Conservation (phyloP, 2,888 invertebrate species). For the Lithophane semibrunnea region DNA sequence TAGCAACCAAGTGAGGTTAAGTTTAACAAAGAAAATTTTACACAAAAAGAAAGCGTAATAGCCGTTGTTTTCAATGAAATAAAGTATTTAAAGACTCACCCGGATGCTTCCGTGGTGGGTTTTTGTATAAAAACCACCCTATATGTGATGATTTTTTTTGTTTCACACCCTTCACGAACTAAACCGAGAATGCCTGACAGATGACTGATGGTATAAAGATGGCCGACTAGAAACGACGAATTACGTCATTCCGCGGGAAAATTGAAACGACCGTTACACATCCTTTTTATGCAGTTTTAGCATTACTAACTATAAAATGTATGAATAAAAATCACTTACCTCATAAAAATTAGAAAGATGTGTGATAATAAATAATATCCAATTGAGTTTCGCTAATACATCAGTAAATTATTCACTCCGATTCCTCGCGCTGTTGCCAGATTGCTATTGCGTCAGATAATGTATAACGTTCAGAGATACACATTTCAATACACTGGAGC, state of each 20-base stretch:
- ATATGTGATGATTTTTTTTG: conserved; percentile 76
- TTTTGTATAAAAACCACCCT: conserved; percentile 80
- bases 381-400: conserved; percentile 81
- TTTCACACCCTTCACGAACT: conserved; percentile 80
- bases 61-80: conserved; percentile 48
- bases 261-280: conserved; percentile 79
- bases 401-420: conserved; percentile 82
- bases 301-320: conserved; percentile 19
- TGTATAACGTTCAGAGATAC: conserved; percentile 83
- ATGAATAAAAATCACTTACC: conserved; percentile 76
- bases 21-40: conserved; percentile 69
- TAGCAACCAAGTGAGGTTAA: conserved; percentile 75
- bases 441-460: conserved; percentile 89
- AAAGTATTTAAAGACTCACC: conserved; percentile 79
- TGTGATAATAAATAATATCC: conserved; percentile 75
- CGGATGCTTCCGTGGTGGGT: conserved; percentile 88
- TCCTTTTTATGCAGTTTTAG: conserved; percentile 58
- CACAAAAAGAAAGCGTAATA: conserved; percentile 65
- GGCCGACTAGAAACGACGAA: conserved; percentile 74
- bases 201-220: conserved; percentile 85
- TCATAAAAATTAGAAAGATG: conserved; percentile 78
- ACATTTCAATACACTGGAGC: conserved; percentile 86
- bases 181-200: conserved; percentile 81
- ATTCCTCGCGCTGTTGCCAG: conserved; percentile 88
- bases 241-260: conserved; percentile 89